These are phyloP conservation scores for Cardiocondyla obscurior DNA, from an alignment of 1,140 invertebrate genomes.

Conservation along the genomic window DNA sequence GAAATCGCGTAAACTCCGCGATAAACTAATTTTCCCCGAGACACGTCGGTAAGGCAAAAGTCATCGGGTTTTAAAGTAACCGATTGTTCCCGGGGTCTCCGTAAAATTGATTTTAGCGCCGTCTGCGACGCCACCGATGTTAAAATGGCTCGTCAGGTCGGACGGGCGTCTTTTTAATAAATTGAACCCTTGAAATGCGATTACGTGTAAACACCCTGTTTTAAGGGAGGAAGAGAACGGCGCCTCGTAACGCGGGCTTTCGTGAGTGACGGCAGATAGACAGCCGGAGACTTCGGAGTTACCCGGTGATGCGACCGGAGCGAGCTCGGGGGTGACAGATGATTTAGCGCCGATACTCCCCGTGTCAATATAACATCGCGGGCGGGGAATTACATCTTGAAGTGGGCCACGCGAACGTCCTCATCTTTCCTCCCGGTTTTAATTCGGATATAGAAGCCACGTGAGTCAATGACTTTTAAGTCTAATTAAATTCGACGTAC, in stretches of 20 bases:
- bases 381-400: conserved; percentile 11
- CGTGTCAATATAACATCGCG: conserved; percentile 74
- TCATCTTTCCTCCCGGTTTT: background rate
- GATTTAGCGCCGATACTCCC: conserved; percentile 76
- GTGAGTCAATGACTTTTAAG: background rate
- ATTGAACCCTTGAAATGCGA: conserved; percentile 72
- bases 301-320: conserved; percentile 63
- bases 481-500: conserved; percentile 20
- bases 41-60: background rate
- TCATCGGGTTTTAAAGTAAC: background rate
- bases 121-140: background rate
- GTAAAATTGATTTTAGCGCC: background rate
- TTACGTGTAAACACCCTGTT: conserved; percentile 76
- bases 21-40: conserved; percentile 11
- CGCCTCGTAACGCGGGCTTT: conserved; percentile 61
- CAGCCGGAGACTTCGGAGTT: conserved; percentile 75
- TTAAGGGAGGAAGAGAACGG: conserved; percentile 70
- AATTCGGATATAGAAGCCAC: background rate
- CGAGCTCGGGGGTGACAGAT: conserved; percentile 75
- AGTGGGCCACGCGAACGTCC: conserved; percentile 32
- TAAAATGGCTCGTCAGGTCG: conserved; percentile 12
- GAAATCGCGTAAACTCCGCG: conserved; percentile 4
- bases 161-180: conserved; percentile 72
- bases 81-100: background rate
- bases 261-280: conserved; percentile 78